Conservation (phyloP, 2,797 vertebrate species). For the Cossypha niveicapilla region DNA sequence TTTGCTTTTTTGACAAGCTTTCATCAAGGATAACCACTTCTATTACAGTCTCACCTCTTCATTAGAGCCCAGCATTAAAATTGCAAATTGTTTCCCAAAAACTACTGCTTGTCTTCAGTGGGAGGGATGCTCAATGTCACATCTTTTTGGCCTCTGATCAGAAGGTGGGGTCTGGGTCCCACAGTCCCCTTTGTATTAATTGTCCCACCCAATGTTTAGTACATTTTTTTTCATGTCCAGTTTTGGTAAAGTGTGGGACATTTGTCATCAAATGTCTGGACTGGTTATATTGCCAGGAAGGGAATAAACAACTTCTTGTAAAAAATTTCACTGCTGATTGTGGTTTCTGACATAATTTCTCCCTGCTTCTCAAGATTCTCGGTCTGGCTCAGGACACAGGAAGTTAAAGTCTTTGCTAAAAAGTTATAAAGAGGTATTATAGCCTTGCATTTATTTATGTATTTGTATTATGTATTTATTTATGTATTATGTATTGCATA, state of each 20-base stretch:
- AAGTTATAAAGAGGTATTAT: neutral
- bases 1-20: neutral
- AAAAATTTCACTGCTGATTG: neutral
- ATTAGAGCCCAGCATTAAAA: neutral
- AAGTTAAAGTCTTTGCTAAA: neutral
- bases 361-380: neutral
- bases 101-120: neutral
- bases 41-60: neutral
- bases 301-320: neutral
- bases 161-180: neutral
- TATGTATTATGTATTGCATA: neutral
- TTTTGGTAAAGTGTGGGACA: neutral
- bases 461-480: neutral
- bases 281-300: neutral
- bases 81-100: neutral
- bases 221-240: neutral
- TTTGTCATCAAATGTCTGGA: neutral
- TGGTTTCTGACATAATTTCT: neutral
- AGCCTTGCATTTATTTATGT: neutral
- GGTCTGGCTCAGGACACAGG: neutral
- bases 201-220: neutral
- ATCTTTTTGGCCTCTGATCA: neutral
- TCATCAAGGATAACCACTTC: neutral
- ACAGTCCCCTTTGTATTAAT: neutral
- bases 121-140: neutral